Evolutionary conservation across 2,113 vertebrate species (phyloP), one percentile per base, ranked within the genome.

Genomic region (Corvus cornix): DNA sequence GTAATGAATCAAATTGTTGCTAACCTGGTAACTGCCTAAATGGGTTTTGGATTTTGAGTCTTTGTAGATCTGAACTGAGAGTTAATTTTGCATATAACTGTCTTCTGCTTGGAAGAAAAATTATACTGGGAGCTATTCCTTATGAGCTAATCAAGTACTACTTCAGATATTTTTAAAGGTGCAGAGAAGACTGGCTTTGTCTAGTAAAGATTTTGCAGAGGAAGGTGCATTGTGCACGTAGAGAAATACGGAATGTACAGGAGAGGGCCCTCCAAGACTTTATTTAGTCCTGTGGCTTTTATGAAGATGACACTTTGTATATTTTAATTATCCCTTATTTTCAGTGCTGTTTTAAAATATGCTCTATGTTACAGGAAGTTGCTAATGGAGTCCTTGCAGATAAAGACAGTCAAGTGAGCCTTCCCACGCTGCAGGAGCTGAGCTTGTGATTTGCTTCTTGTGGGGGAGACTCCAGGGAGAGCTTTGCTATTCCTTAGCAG

Each of bases 201-300:
- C 85, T 59, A 20, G 16, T 59, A 15, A 69, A 66, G 73, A 9
- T 79, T 93, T 89, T 58, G 22, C 59, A 66, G 59, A 33, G 67
- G 73, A 94, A 93, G 84, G 90, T 95, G 81, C 21, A 11, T 74
- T 85, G 91, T 90, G 75, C 87, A 67, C 10, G 2, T 90, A 62
- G 83, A 95, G 81, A 96, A 96, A 94, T 88, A 94, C 67, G 3
- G 88, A 97, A 78, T 0, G 96, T 97, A 97, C 97, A 97, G 97
- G 97, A 97, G 97, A 96, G 97, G 97, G 97, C 96, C 95, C 96
- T 97, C 96, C 95, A 97, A 97, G 96, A 96, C 96, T 97, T 97
- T 90, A 81, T 67, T 97, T 97, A 93, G 92, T 96, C 90, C 94
- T 94, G 28, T 92, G 91, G 85, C 89, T 96, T 92, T 96, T 91